phyloP scores from a whole-genome alignment of 2,888 invertebrate genomes.

The Dendrolimus pini region DNA sequence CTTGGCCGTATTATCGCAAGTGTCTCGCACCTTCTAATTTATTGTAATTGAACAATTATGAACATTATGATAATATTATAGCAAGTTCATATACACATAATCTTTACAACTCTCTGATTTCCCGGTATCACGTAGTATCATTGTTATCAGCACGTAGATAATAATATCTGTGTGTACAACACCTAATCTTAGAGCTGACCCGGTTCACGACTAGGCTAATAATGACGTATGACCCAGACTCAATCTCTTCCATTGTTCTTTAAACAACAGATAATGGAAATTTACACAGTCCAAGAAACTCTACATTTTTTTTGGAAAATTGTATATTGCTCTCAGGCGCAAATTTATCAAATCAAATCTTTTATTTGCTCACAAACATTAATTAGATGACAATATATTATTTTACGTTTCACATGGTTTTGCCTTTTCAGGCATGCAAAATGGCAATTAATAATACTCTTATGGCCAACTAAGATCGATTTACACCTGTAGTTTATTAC shows the following conservation, averaged over 20 bases:
- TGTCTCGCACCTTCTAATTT: no score
- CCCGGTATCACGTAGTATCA: conserved; percentile 41
- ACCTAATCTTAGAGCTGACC: conserved; percentile 61
- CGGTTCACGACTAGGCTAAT: conserved; percentile 54
- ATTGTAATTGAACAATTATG: no score
- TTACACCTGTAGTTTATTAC: no score
- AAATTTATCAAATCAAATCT: conserved; percentile 6
- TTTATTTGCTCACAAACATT: no score
- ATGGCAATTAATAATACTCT: no score
- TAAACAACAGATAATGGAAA: conserved; percentile 59
- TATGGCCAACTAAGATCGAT: no score
- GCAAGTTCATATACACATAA: conserved; percentile 14
- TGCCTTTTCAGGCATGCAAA: no score
- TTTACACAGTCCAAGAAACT: conserved; percentile 41
- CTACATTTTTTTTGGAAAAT: conserved; percentile 20
- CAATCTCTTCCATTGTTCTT: conserved; percentile 38
- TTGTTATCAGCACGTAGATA: conserved; percentile 35
- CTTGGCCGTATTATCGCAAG: no score
- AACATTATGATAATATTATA: no score
- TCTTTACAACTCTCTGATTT: conserved; percentile 59
- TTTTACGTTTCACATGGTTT: no score
- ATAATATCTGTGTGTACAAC: conserved; percentile 43
- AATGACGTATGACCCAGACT: conserved; percentile 64
- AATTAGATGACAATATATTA: no score
- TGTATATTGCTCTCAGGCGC: conserved; percentile 10